These are phyloP conservation scores for Addax nasomaculatus DNA, from an alignment of 2,113 vertebrate species.

Conservation along the genomic window DNA sequence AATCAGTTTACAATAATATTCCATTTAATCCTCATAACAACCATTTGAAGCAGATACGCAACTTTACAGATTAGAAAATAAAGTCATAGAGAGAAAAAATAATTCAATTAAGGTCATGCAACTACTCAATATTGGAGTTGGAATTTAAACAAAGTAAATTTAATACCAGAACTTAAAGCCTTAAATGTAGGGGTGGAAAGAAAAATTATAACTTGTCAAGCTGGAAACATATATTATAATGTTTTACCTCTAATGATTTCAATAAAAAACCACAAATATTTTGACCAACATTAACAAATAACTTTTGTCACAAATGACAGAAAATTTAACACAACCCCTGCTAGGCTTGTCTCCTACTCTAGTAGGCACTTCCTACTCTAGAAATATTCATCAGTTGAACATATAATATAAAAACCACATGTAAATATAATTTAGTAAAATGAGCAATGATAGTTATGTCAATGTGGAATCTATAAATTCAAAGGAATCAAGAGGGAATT, in stretches of 20 bases:
- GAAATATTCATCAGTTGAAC: neutral
- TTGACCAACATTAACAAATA: neutral
- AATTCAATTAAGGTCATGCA: neutral
- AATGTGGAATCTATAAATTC: neutral
- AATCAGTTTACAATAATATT: neutral
- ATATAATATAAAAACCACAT: neutral
- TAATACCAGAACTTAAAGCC: neutral
- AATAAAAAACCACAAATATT: neutral
- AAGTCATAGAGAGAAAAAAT: neutral
- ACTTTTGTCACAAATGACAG: neutral
- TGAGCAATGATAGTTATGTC: neutral
- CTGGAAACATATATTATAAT: neutral
- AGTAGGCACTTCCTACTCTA: neutral
- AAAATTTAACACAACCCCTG: neutral
- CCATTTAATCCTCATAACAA: neutral
- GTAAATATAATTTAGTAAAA: neutral
- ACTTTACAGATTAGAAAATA: neutral
- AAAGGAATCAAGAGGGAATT: neutral
- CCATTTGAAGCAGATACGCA: neutral
- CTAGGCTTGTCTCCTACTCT: neutral
- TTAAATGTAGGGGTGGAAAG: neutral
- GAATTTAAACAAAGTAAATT: neutral
- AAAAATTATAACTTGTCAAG: neutral
- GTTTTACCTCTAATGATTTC: neutral
- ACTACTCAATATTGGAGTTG: neutral